Percentiles rank a stretch among this genome's conserved stretches.
Conservation (phyloP, 2,888 invertebrate species). For the Epinotia nisella region DNA sequence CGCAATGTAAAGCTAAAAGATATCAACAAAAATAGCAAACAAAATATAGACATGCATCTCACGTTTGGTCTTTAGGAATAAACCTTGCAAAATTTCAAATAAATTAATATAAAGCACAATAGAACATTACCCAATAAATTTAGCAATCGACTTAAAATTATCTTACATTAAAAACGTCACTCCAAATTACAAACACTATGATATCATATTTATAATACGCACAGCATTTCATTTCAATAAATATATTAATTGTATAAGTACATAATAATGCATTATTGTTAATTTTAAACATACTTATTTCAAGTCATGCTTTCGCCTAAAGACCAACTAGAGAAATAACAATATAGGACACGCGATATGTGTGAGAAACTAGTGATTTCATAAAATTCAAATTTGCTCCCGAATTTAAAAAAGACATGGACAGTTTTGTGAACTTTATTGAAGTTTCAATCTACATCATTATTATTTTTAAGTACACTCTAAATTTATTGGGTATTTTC, state of each 20-base stretch:
- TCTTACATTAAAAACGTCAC: conserved; percentile 63
- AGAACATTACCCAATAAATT: conserved; percentile 82
- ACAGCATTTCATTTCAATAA: conserved; percentile 47
- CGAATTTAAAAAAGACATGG: conserved; percentile 72
- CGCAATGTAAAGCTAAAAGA: conserved; percentile 67
- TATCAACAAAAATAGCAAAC: conserved; percentile 69
- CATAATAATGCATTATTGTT: conserved; percentile 45
- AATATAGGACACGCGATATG: conserved; percentile 58
- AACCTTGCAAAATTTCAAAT: conserved; percentile 50
- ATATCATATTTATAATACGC: conserved; percentile 48
- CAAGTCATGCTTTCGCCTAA: conserved; percentile 63
- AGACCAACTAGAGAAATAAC: conserved; percentile 78
- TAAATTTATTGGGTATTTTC: conserved; percentile 83
- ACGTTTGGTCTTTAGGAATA: conserved; percentile 84
- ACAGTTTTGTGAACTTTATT: conserved; percentile 65
- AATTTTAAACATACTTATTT: conserved; percentile 61
- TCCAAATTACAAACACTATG: conserved; percentile 61
- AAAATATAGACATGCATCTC: conserved; percentile 80
- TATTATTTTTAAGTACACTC: conserved; percentile 71
- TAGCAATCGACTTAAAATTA: conserved; percentile 78
- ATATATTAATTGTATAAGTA: conserved; percentile 45
- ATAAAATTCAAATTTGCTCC: conserved; percentile 77
- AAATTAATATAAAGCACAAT: conserved; percentile 57
- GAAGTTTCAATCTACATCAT: conserved; percentile 64
- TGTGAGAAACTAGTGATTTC: conserved; percentile 83